Percentiles rank a stretch among this genome's conserved stretches.
These are phyloP conservation scores for Hipparchia semele DNA, from an alignment of 2,888 invertebrate genomes.

Conservation along the genomic window DNA sequence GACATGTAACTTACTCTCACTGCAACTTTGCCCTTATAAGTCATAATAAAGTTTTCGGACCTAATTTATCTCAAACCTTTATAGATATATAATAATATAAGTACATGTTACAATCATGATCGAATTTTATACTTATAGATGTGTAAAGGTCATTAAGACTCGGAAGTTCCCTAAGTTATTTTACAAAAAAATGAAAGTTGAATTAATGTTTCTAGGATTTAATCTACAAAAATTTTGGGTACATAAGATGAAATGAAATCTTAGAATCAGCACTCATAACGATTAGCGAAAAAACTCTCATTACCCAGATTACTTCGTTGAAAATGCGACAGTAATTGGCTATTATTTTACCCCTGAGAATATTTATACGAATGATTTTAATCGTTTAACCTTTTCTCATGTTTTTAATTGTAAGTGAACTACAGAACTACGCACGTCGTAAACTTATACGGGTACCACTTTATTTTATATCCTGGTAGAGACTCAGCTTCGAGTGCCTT, in stretches of 20 bases:
- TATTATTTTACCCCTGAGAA: conserved; percentile 38
- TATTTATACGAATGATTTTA: conserved; percentile 44
- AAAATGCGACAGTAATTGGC: conserved; percentile 36
- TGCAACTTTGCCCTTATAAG: not conserved
- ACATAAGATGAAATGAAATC: conserved; percentile 12
- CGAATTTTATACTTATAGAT: too few relatives aligned
- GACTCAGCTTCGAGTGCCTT: not conserved
- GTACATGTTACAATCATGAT: too few relatives aligned
- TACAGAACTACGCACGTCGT: conserved; percentile 41
- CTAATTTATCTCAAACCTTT: too few relatives aligned
- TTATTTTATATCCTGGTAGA: conserved; percentile 22
- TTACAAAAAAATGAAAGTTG: not conserved
- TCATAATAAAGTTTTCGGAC: too few relatives aligned
- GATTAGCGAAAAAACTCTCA: conserved; percentile 30
- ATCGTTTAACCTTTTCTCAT: conserved; percentile 71
- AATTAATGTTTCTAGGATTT: not conserved
- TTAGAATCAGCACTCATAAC: conserved; percentile 16
- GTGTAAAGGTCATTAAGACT: too few relatives aligned
- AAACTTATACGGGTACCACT: conserved; percentile 26
- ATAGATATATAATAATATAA: too few relatives aligned
- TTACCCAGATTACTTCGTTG: conserved; percentile 33
- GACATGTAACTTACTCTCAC: not conserved
- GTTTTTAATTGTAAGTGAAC: conserved; percentile 64
- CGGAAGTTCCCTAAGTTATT: too few relatives aligned
- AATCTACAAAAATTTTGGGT: not conserved